These are phyloP conservation scores for Leptogaster cylindrica DNA, from an alignment of 2,888 invertebrate genomes.

Conservation along the genomic window DNA sequence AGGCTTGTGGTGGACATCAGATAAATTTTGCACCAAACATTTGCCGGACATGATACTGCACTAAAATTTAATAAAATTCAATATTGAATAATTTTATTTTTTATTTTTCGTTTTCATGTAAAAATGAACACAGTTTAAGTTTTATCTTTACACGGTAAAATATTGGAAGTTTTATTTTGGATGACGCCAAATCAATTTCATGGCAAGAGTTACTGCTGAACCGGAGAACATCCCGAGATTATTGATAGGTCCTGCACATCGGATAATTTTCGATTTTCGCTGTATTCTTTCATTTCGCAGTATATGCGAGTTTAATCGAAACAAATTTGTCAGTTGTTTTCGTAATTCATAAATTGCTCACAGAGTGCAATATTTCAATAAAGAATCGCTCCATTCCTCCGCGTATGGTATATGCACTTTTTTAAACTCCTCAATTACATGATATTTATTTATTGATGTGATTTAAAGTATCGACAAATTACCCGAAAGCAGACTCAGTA, in stretches of 20 bases:
- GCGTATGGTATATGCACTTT: too few species aligned
- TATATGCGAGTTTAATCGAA: too few species aligned
- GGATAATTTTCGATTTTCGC: background rate
- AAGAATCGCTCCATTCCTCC: too few species aligned
- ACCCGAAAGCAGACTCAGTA: too few species aligned
- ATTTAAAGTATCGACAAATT: too few species aligned
- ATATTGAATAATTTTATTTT: constrained; percentile 15
- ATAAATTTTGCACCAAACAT: constrained; percentile 28
- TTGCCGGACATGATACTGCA: constrained; percentile 23
- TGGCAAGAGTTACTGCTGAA: background rate
- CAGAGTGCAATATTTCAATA: too few species aligned
- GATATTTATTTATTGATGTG: too few species aligned
- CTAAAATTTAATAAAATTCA: constrained; percentile 42
- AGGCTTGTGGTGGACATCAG: constrained; percentile 28
- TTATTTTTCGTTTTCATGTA: background rate
- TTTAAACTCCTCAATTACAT: too few species aligned
- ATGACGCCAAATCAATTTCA: background rate
- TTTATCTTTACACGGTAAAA: background rate
- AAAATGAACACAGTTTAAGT: background rate
- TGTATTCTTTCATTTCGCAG: too few species aligned
- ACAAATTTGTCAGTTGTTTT: too few species aligned
- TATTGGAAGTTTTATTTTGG: background rate
- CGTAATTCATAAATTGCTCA: too few species aligned
- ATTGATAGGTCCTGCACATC: background rate
- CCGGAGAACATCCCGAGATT: background rate